phyloP scores from a whole-genome alignment of 2,888 invertebrate species.

The Apodemia hepburni region DNA sequence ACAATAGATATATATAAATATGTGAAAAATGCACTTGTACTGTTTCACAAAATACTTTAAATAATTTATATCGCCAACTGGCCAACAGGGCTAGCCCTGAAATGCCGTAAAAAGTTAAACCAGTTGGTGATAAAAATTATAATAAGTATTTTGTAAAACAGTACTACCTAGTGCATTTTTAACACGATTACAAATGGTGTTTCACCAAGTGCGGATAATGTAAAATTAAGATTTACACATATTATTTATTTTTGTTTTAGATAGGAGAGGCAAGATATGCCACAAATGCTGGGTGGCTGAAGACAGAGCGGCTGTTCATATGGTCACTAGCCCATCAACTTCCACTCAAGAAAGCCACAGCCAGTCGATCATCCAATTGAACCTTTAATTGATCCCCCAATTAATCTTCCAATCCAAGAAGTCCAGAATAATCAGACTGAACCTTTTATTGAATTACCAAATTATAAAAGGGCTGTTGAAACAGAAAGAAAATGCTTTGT shows the following conservation, averaged over 20 bases:
- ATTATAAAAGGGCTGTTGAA: conserved; percentile 28
- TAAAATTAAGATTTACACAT: too few species aligned
- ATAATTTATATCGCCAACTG: too few species aligned
- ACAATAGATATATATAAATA: too few species aligned
- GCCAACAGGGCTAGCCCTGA: too few species aligned
- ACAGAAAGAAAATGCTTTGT: conserved; percentile 26
- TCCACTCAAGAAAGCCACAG: background rate
- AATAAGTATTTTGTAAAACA: too few species aligned
- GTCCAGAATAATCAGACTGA: conserved; percentile 14
- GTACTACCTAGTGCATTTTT: too few species aligned
- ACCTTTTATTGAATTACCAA: conserved; percentile 24
- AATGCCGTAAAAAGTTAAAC: too few species aligned
- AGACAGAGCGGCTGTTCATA: background rate
- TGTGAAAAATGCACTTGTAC: too few species aligned
- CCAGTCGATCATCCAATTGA: background rate
- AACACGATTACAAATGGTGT: too few species aligned
- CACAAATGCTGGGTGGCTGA: background rate
- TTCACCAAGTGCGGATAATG: too few species aligned
- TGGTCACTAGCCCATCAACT: background rate
- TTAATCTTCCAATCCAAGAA: background rate
- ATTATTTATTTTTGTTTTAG: background rate
- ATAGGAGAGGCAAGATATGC: background rate
- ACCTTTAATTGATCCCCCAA: background rate
- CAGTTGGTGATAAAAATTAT: too few species aligned
- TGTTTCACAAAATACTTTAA: too few species aligned